phyloP scores from a whole-genome alignment of 2,888 invertebrate genomes.

The Megaustenia siamemsis region DNA sequence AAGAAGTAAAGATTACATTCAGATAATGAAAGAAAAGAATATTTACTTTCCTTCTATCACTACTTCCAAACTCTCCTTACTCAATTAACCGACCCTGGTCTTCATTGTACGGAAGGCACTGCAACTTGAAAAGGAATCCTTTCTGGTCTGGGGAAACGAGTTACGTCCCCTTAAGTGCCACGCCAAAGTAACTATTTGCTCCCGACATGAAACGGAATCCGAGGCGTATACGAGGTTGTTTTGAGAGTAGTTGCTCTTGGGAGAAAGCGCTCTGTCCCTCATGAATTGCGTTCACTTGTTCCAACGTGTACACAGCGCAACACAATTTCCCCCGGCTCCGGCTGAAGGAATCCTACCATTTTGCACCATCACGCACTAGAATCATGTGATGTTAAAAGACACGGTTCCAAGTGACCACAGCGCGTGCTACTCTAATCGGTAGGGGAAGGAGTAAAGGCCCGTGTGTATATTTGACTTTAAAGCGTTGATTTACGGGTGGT shows the following conservation, averaged over 20 bases:
- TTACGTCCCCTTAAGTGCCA: conserved; percentile 9
- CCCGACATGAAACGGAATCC: neutral
- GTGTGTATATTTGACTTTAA: conserved; percentile 25
- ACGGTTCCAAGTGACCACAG: conserved; percentile 24
- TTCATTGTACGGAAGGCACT: neutral
- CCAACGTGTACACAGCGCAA: conserved; percentile 14
- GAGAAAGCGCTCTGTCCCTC: neutral
- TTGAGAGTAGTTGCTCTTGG: neutral
- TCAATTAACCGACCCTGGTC: neutral
- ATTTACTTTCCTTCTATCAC: neutral
- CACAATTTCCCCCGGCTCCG: neutral
- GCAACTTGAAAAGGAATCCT: conserved; percentile 33
- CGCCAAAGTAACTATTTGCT: conserved; percentile 24
- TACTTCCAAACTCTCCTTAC: neutral
- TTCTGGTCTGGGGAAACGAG: neutral
- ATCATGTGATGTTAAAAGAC: neutral
- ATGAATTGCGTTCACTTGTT: neutral
- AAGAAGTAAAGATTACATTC: too few species aligned
- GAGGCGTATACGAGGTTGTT: conserved; percentile 6
- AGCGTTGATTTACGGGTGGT: conserved; percentile 3
- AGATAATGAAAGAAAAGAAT: neutral
- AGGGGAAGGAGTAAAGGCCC: neutral
- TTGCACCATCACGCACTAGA: conserved; percentile 27
- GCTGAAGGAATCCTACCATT: neutral
- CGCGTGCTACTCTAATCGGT: conserved; percentile 39